Base-by-base conservation (phyloP, 2,113 vertebrate species). In the Alces alces region DNA sequence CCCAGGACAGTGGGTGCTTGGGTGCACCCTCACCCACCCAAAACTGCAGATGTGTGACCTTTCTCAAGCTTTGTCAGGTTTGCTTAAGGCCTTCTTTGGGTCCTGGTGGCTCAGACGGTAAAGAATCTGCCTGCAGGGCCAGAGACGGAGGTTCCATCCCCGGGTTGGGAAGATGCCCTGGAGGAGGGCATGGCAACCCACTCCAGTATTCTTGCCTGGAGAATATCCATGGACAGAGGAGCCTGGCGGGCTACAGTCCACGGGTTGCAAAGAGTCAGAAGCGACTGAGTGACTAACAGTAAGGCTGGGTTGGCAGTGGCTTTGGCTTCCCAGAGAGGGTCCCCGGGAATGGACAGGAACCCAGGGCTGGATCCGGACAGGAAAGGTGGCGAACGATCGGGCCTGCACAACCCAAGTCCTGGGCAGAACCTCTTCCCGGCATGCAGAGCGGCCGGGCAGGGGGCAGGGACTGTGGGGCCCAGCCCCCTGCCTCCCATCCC, bases 401-500 rank as follows among this genome's bases (percentile, higher is more conserved):
- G 15, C 27, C 83, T 17, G 73, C 39, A 55, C 66, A 47, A 39
- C 54, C 52, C 19, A 10, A 30, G 23, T 21, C 36, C n/a, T 0
- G 21, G 33, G 27, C 61, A 39, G 54, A 85, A 25, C 36, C 8
- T 70, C 33, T 7, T 76, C 1, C 45, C 30, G 2, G 76, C 19
- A 0, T 0, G 33, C 39, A 27, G 36, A 30, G n/a, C 4, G 57
- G 12, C 25, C 12, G 33, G 58, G 27, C 16, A 12, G 21, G 15
- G 30, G 16, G 3, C 43, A 43, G n/a, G n/a, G 66, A 2, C 19
- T 39, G 1, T 33, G 52, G 0, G 4, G 6, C 33, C 7, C 0
- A 36, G 50, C 8, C 19, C 47, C 25, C 64, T 5, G 45, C 57
- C 45, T 47, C 79, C n/a, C 7, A 17, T 5, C 12, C 61, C 66